Evolutionary conservation across 2,888 invertebrate species (phyloP).

Genomic region (Tetragnatha montana): DNA sequence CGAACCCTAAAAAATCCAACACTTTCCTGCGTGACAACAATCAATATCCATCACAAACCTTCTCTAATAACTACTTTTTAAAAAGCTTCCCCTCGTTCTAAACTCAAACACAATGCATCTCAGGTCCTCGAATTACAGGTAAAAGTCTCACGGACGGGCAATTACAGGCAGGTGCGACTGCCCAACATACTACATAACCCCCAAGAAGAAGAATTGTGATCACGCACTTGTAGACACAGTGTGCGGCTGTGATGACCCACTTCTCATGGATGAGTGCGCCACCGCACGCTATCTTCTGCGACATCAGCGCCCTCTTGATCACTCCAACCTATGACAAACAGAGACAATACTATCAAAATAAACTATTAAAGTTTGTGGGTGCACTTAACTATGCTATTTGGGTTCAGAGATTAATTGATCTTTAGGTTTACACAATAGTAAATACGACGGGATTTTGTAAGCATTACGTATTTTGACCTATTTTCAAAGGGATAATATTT

Average conservation of each 20-base stretch:
- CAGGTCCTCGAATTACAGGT: background rate
- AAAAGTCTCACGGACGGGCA: background rate
- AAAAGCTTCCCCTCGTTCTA: background rate
- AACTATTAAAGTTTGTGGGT: no score
- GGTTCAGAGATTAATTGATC: no score
- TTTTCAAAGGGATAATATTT: no score
- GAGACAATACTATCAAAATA: background rate
- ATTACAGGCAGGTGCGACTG: no score
- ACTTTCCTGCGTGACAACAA: no score
- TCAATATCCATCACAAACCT: no score
- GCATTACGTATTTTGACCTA: no score
- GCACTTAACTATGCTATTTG: no score
- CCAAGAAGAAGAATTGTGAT: background rate
- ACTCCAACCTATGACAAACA: constrained; percentile 80
- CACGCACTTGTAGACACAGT: constrained; percentile 77
- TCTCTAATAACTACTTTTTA: background rate
- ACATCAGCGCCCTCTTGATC: constrained; percentile 91
- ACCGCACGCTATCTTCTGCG: constrained; percentile 92
- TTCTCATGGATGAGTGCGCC: constrained; percentile 91
- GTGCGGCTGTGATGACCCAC: constrained; percentile 96
- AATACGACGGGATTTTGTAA: no score
- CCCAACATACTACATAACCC: background rate
- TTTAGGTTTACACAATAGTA: background rate
- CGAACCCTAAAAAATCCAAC: no score
- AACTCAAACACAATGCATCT: background rate